Base-by-base conservation (phyloP, 2,888 invertebrate genomes). In the Octonoba sinensis region DNA sequence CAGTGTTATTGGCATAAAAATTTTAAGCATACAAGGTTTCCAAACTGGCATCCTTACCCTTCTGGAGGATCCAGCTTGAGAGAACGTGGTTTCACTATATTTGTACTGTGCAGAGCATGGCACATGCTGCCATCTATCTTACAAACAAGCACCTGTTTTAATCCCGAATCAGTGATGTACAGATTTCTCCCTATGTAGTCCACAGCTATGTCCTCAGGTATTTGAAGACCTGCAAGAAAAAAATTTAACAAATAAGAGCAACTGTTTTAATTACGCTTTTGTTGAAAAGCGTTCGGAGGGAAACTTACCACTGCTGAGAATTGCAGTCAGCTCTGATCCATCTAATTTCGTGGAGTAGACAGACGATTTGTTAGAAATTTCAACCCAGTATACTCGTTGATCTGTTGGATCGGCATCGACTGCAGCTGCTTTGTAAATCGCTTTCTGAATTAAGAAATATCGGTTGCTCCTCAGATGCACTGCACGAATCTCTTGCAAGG, bases 161-260 rank as follows among this genome's bases (percentile, higher is more conserved):
- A 90, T 51, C 91, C 91, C 0, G 92, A 91, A 87, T 96, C 96
- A 1, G 93, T 93, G 87, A 95, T 94, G 88, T 95, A 96, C 56
- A 96, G 91, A 87, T 95, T 95, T 0, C 92, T 91, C 0, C 94
- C 94, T 11, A 86, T 69, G 83, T 85, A 86, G 73, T 87, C 87
- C 12, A 87, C 83, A 0, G 86, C 86, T 6, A 87, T 64, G 44
- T 85, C 86, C 84, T 87, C 86, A 12, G 86, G 86, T 15, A 76
- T 46, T 57, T 84, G 74, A 2, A 87, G 65, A 15, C 86, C 86
- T 83, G 16, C 54, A 54, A 54, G 8, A 16, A 54, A 54, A 15
- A 51, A 51, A 11, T 18, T 51, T 15, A 15, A 12, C 47, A 47
- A 15, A 47, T 54, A 4, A 51, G 3, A 54, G 15, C 22, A 59